A percentile compares a stretch with the other conserved stretches of the same genome.
Conservation (phyloP, 2,888 invertebrate genomes). For the Drosophila crucigera region DNA sequence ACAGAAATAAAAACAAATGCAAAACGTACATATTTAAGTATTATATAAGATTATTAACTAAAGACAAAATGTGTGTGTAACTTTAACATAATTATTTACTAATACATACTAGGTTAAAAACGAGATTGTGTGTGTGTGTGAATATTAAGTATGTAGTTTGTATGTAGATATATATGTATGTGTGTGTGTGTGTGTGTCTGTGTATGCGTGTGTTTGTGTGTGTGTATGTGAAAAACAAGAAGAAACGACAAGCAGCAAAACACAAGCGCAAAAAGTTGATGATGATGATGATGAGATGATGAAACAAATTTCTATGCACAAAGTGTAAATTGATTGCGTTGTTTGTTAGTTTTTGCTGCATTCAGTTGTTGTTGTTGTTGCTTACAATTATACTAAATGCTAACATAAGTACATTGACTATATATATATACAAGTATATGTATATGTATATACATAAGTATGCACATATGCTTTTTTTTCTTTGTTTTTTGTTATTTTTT, state of each 20-base stretch:
- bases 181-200: conserved; percentile 1
- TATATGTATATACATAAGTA: conserved; percentile 15
- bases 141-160: conserved; percentile 1
- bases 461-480: conserved; percentile 4
- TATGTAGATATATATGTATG: conserved; percentile 3
- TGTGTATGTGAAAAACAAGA: conserved; percentile 31
- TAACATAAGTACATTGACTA: conserved; percentile 45
- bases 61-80: conserved; percentile 23
- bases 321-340: conserved; percentile 19
- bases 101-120: conserved; percentile 44
- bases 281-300: background rate
- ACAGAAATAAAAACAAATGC: conserved; percentile 36
- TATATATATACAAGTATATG: conserved; percentile 21
- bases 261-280: conserved; percentile 29
- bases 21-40: conserved; percentile 13
- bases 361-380: conserved; percentile 20
- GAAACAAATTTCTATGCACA: conserved; percentile 18
- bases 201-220: conserved; percentile 1
- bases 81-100: conserved; percentile 34
- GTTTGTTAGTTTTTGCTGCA: conserved; percentile 35
- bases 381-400: conserved; percentile 44
- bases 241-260: conserved; percentile 48
- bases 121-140: conserved; percentile 21
- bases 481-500: background rate
- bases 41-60: conserved; percentile 33